Evolutionary conservation across 2,113 vertebrate species (phyloP).

Genomic region (Megaptera novaeangliae): DNA sequence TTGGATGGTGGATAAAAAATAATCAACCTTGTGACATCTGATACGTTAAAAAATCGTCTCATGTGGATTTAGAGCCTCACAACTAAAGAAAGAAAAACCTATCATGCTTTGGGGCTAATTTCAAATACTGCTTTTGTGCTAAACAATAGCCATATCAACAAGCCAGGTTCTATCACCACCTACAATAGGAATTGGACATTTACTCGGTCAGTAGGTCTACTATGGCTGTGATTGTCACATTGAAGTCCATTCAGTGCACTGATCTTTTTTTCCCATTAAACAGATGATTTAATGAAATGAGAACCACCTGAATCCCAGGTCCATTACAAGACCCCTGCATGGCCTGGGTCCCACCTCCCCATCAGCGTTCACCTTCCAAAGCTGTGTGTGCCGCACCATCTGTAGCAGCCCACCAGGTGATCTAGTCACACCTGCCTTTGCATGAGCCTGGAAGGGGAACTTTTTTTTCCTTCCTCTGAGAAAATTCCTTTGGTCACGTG

Average conservation of each 20-base stretch:
- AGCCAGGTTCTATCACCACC: neutral
- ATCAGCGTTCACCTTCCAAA: neutral
- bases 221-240: neutral
- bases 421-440: neutral
- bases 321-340: neutral
- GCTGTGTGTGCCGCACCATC: rapidly evolving
- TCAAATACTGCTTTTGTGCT: neutral
- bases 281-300: neutral
- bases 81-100: neutral
- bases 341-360: neutral
- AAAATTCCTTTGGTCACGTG: neutral
- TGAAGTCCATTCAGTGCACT: neutral
- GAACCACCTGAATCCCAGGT: neutral
- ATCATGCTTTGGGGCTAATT: neutral
- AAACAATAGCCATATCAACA: neutral
- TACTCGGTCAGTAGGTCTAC: neutral
- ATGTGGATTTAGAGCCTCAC: neutral
- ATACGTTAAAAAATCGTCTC: constrained; percentile 6
- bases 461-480: neutral
- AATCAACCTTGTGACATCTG: neutral
- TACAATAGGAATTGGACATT: neutral
- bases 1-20: constrained; percentile 4
- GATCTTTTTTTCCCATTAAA: neutral
- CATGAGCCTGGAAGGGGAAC: neutral
- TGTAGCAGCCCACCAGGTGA: neutral